Evolutionary conservation across 1,140 invertebrate species (phyloP).

Genomic region (Monomorium pharaonis): DNA sequence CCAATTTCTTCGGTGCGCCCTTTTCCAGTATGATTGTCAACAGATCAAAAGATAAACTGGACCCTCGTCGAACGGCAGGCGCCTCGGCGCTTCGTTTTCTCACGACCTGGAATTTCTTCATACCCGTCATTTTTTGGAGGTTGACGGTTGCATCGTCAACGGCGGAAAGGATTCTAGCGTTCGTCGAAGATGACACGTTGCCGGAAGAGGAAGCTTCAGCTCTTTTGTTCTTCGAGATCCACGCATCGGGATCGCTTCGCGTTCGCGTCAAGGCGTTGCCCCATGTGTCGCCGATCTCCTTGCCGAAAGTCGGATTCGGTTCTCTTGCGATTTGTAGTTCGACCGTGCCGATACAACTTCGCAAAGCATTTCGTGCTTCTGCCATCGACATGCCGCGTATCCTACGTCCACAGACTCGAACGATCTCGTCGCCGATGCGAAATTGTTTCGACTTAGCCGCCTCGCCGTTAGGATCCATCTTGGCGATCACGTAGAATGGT

Average conservation of each 20-base stretch:
- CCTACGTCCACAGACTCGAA: constrained; percentile 89
- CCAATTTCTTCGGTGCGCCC: constrained; percentile 88
- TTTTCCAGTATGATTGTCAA: constrained; percentile 86
- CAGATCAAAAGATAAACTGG: constrained; percentile 79
- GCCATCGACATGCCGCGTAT: constrained; percentile 87
- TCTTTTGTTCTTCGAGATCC: constrained; percentile 68
- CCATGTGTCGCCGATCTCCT: constrained; percentile 75
- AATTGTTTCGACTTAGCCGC: constrained; percentile 79
- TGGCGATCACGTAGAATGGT: constrained; percentile 80
- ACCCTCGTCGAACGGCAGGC: constrained; percentile 65
- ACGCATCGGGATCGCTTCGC: constrained; percentile 77
- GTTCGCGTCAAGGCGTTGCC: constrained; percentile 69
- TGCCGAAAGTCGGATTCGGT: constrained; percentile 68
- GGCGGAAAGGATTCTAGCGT: background rate
- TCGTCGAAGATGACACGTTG: background rate
- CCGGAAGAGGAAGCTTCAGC: background rate
- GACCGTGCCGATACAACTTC: constrained; percentile 78
- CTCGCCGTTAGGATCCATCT: constrained; percentile 76
- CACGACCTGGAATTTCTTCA: constrained; percentile 82
- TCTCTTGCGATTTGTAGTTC: constrained; percentile 79
- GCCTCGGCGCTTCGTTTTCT: constrained; percentile 74
- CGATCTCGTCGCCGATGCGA: constrained; percentile 88
- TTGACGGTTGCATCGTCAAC: background rate
- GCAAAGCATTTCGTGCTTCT: constrained; percentile 87
- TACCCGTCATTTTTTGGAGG: constrained; percentile 79